Conservation (phyloP, 1,140 invertebrate genomes). For the Trichonephila clavipes region DNA sequence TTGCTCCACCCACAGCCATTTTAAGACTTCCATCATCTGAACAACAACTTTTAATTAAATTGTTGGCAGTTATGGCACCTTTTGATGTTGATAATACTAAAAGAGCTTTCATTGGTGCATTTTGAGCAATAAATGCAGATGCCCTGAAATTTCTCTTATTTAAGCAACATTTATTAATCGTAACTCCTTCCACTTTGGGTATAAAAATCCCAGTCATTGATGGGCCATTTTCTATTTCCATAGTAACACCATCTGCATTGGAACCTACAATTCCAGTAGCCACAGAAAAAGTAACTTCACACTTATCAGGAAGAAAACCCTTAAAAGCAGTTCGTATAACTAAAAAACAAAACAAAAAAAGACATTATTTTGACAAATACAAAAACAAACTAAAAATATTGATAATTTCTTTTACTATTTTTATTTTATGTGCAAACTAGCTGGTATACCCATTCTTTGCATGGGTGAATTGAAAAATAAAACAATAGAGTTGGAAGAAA, state of each 20-base stretch:
- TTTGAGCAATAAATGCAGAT: background rate
- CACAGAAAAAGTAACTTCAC: background rate
- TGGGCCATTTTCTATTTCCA: slow-evolving; percentile 67
- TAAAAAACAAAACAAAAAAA: background rate
- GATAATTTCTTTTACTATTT: too few relatives aligned
- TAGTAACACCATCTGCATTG: background rate
- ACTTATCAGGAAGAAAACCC: background rate
- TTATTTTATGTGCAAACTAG: too few relatives aligned
- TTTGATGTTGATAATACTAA: slow-evolving; percentile 62
- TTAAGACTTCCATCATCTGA: slow-evolving; percentile 75
- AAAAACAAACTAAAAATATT: too few relatives aligned
- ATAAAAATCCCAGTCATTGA: slow-evolving; percentile 68
- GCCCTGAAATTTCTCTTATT: background rate
- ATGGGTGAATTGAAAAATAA: too few relatives aligned
- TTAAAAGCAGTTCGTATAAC: background rate
- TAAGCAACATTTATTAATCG: slow-evolving; percentile 62
- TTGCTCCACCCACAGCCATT: slow-evolving; percentile 79
- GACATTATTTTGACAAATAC: too few relatives aligned
- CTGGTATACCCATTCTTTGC: too few relatives aligned
- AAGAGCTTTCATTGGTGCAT: slow-evolving; percentile 62
- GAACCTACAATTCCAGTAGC: slow-evolving; percentile 33
- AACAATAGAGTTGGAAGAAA: too few relatives aligned
- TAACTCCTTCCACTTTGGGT: slow-evolving; percentile 63
- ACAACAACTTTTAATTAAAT: slow-evolving; percentile 36
- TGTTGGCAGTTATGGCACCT: background rate